phyloP scores from a whole-genome alignment of 2,888 invertebrate genomes.

The Folsomia manolachei region DNA sequence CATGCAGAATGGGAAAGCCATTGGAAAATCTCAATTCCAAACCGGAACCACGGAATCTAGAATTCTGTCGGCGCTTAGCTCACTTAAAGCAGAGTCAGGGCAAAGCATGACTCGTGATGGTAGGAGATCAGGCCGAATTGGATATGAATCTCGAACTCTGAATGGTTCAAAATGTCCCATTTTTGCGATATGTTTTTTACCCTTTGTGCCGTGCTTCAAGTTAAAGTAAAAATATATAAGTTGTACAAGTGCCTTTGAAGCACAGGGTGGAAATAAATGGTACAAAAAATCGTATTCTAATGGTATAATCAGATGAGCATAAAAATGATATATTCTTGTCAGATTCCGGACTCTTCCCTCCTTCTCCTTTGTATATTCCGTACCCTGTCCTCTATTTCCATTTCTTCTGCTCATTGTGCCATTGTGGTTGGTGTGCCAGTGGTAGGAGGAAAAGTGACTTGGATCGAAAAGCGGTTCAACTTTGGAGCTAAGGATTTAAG shows the following conservation, averaged over 20 bases:
- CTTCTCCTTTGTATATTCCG: not conserved
- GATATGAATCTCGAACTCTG: not conserved
- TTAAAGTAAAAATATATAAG: too few species aligned
- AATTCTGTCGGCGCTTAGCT: too few species aligned
- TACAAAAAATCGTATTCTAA: conserved; percentile 17
- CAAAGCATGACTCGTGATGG: too few species aligned
- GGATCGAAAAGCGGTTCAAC: not conserved
- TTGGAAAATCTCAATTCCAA: not conserved
- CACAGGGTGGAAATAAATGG: conserved; percentile 2
- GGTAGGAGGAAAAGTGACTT: not conserved
- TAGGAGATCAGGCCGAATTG: not conserved
- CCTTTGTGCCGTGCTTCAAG: too few species aligned
- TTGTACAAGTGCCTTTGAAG: not conserved
- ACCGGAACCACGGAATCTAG: not conserved
- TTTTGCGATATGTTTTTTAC: not conserved
- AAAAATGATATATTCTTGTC: conserved; percentile 21
- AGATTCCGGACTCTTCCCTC: not conserved
- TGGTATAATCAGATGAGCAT: conserved; percentile 21
- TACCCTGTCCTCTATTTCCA: not conserved
- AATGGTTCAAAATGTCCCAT: not conserved
- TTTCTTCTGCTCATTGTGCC: not conserved
- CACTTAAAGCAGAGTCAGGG: too few species aligned
- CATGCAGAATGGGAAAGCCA: not conserved
- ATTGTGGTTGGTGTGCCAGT: not conserved
- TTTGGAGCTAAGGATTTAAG: not conserved